Base-by-base conservation (phyloP, 2,113 vertebrate species). In the Hiodon tergisus region DNA sequence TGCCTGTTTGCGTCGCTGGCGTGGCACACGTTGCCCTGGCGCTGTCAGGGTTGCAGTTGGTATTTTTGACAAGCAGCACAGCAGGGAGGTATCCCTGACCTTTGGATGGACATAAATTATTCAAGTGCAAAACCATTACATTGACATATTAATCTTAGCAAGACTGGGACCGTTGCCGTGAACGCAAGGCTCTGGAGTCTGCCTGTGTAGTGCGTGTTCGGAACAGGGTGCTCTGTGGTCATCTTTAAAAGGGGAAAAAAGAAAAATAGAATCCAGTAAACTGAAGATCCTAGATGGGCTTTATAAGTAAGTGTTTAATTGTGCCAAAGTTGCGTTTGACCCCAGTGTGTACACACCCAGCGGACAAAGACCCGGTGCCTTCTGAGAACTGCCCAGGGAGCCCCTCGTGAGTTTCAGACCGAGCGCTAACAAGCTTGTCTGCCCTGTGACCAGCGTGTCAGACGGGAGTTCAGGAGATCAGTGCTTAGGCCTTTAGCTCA, bases 61-160 rank as follows among this genome's bases (percentile, higher is more conserved):
- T 8, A 3, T 71, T 71, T 82, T 76, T 67, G 74, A 77, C 72
- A 76, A 3, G 71, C 83, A 79, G 76, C 83, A 31, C 84, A 85
- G 86, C 85, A 73, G 83, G 86, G 82, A 83, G 85, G 85, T 85
- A 84, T 80, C 7, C 80, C 75, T 89, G 89, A 90, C 90, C 89
- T 91, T 91, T 91, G 89, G 62, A 69, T 52, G 3, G 65, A 66
- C n/a, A 76, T 76, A 78, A 90, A 91, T 91, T 85, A 91, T 91
- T 91, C 83, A 91, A 74, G 83, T 85, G 69, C 82, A 79, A 84
- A 85, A 87, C 81, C 77, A 80, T 80, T 83, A 81, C 74, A 69
- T 73, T 57, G 78, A 79, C 73, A 46, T 77, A 77, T 75, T 71
- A 76, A 76, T 76, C 68, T 70, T 16, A 71, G 53, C 6, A 16